Evolutionary conservation across 2,888 invertebrate species (phyloP).

Genomic region (Drosophila neoperkinsi): DNA sequence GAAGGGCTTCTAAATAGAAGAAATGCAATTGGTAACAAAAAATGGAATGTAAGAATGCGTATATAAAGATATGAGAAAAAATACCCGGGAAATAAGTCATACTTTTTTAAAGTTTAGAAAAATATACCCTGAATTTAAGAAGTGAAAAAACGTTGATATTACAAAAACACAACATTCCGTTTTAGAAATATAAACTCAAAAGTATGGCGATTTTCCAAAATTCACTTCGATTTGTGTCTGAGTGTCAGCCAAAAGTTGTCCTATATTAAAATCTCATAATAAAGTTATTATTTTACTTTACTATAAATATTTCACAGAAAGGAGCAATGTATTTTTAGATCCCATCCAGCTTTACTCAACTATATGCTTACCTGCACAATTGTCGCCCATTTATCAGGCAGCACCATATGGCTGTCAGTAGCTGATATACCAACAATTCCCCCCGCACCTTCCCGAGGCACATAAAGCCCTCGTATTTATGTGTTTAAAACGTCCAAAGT

Average conservation of each 20-base stretch:
- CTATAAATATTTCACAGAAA: neutral
- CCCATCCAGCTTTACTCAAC: neutral
- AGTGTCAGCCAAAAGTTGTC: neutral
- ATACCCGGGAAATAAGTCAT: neutral
- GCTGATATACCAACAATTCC: conserved; percentile 7
- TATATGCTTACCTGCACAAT: conserved; percentile 1
- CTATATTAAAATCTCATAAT: neutral
- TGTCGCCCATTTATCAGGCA: conserved; percentile 12
- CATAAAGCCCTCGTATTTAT: conserved; percentile 57
- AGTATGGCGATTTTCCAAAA: neutral
- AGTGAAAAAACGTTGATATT: neutral
- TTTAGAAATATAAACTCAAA: neutral
- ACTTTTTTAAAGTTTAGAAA: neutral
- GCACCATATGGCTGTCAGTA: conserved; percentile 21
- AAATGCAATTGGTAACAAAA: neutral
- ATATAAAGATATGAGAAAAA: neutral
- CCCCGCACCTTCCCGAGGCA: neutral
- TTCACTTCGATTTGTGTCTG: neutral
- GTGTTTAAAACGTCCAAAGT: conserved; percentile 47
- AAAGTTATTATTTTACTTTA: neutral
- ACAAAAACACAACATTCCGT: neutral
- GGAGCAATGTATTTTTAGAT: neutral
- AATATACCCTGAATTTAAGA: neutral
- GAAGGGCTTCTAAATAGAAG: neutral
- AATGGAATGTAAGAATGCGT: neutral